phyloP scores from a whole-genome alignment of 2,113 vertebrate genomes.

The Pyxicephalus adspersus region DNA sequence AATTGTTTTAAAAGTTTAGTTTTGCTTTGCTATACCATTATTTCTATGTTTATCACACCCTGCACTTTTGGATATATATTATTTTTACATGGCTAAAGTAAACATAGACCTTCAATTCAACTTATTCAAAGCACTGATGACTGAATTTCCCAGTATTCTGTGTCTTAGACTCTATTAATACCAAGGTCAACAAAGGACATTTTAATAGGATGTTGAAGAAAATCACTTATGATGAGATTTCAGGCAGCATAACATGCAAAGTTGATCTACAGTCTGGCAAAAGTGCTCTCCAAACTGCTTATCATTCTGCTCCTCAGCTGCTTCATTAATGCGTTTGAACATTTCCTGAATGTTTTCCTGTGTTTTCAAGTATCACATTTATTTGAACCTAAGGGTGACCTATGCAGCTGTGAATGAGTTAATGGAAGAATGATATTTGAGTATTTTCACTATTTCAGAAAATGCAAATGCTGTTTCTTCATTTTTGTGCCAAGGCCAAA shows the following conservation, averaged over 20 bases:
- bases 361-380: conserved; percentile 9
- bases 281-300: conserved; percentile 23
- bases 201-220: conserved; percentile 46
- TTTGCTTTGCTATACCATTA: too few species aligned
- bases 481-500: background rate
- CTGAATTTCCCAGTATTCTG: background rate
- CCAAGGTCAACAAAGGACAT: conserved; percentile 48
- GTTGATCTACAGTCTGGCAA: conserved; percentile 38
- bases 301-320: conserved; percentile 19
- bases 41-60: conserved; percentile 4
- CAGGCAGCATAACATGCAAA: conserved; percentile 23
- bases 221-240: conserved; percentile 52
- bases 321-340: conserved; percentile 32
- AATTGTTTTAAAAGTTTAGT: too few species aligned
- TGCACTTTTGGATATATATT: background rate
- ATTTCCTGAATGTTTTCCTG: conserved; percentile 25
- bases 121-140: conserved; percentile 7
- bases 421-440: conserved; percentile 14
- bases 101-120: background rate
- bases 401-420: conserved; percentile 17
- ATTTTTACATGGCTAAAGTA: conserved; percentile 2
- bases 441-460: conserved; percentile 23
- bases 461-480: conserved; percentile 25
- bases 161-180: conserved; percentile 33
- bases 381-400: background rate